Conservation (phyloP, 2,797 vertebrate species). For the Myotis daubentonii region DNA sequence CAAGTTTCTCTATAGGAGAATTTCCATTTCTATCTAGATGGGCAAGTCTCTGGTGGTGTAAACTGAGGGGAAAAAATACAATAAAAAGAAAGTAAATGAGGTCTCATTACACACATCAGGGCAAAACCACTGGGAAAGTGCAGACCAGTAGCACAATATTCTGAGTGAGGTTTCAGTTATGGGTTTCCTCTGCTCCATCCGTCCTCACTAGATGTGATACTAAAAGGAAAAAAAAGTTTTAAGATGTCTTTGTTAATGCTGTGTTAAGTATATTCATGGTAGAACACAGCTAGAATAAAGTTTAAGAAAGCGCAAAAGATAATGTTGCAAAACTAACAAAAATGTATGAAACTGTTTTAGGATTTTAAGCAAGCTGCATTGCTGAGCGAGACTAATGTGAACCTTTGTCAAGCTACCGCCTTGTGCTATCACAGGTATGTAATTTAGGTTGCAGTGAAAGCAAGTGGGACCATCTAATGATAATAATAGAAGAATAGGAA, state of each 20-base stretch:
- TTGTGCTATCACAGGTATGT: constrained; percentile 85
- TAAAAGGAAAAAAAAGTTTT: not conserved
- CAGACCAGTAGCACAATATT: not conserved
- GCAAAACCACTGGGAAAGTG: not conserved
- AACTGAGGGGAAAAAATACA: not conserved
- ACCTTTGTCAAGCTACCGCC: constrained; percentile 84
- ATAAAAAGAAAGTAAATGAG: not conserved
- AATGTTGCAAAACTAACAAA: constrained; percentile 37
- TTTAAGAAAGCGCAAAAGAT: not conserved
- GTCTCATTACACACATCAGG: not conserved
- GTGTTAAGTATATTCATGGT: not conserved
- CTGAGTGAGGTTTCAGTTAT: not conserved
- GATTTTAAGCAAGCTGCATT: constrained; percentile 85
- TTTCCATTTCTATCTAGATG: not conserved
- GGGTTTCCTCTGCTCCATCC: not conserved
- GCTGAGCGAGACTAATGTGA: constrained; percentile 75
- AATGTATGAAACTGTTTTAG: constrained; percentile 79
- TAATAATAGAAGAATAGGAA: not conserved
- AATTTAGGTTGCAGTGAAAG: not conserved
- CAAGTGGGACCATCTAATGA: not conserved
- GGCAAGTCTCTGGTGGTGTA: not conserved
- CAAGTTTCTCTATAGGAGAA: not conserved
- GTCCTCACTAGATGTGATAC: not conserved
- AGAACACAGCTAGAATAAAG: not conserved
- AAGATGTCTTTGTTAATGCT: constrained; percentile 12